Evolutionary conservation across 2,113 vertebrate species (phyloP).

Genomic region (Crotalus horridus): DNA sequence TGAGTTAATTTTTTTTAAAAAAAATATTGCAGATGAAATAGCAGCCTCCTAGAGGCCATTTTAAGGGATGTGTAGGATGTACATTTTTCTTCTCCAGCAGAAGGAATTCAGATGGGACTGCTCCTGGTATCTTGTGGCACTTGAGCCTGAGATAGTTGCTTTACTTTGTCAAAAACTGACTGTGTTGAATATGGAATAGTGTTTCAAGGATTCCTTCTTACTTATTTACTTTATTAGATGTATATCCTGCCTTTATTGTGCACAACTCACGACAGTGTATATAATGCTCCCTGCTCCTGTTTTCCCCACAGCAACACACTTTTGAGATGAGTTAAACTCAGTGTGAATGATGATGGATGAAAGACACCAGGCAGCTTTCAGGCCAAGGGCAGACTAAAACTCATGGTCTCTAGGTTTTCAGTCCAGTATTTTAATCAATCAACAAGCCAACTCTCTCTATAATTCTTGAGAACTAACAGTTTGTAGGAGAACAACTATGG

Average conservation of each 20-base stretch:
- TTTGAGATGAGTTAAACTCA: neutral
- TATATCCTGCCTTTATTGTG: neutral
- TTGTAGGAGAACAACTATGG: neutral
- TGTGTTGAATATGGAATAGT: neutral
- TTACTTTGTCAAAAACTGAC: neutral
- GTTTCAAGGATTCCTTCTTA: neutral
- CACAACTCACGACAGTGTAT: neutral
- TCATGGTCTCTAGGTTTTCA: neutral
- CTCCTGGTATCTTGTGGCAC: neutral
- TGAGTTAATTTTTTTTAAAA: neutral
- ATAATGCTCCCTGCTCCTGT: neutral
- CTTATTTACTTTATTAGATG: neutral
- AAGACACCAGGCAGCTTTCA: neutral
- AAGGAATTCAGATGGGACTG: neutral
- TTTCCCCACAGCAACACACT: neutral
- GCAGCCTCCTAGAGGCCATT: neutral
- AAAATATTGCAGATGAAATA: neutral
- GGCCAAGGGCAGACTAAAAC: neutral
- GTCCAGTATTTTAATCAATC: neutral
- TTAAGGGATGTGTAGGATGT: neutral
- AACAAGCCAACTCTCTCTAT: neutral
- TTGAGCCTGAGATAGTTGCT: neutral
- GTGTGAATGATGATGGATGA: neutral
- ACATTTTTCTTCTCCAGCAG: neutral
- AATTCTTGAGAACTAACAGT: neutral